These are phyloP conservation scores for Linurgus olivaceus DNA, from an alignment of 2,797 vertebrate species.

Conservation along the genomic window DNA sequence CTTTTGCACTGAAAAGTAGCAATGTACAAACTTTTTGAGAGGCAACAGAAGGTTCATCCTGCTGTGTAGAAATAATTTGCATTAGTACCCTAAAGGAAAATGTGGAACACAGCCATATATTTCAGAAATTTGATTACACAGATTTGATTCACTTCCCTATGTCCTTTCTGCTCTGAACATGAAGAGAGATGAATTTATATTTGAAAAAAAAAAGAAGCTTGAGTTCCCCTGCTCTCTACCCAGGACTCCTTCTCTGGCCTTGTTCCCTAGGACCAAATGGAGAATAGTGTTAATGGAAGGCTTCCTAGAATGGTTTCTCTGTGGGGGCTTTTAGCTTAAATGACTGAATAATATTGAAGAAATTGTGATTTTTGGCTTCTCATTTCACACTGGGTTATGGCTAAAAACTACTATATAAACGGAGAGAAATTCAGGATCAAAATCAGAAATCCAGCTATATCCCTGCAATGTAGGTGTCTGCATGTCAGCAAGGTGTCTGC, in stretches of 20 bases:
- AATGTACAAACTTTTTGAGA: background rate
- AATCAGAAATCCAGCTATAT: background rate
- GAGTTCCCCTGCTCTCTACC: background rate
- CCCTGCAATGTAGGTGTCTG: background rate
- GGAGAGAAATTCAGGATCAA: background rate
- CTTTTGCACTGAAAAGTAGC: background rate
- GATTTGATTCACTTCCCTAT: background rate
- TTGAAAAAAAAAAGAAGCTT: background rate
- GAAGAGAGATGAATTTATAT: background rate
- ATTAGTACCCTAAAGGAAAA: conserved; percentile 8
- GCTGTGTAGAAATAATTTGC: background rate
- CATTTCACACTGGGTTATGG: background rate
- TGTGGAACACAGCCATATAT: background rate
- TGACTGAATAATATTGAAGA: background rate
- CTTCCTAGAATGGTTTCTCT: background rate
- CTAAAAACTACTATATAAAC: background rate
- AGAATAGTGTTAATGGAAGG: background rate
- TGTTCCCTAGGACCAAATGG: background rate
- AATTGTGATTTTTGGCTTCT: background rate
- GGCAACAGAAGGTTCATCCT: background rate
- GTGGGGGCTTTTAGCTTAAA: background rate
- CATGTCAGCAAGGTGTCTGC: background rate
- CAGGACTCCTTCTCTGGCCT: background rate
- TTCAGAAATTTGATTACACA: background rate
- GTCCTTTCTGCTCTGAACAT: background rate